phyloP scores from a whole-genome alignment of 2,797 vertebrate genomes.

The Pseudochirops corinnae region DNA sequence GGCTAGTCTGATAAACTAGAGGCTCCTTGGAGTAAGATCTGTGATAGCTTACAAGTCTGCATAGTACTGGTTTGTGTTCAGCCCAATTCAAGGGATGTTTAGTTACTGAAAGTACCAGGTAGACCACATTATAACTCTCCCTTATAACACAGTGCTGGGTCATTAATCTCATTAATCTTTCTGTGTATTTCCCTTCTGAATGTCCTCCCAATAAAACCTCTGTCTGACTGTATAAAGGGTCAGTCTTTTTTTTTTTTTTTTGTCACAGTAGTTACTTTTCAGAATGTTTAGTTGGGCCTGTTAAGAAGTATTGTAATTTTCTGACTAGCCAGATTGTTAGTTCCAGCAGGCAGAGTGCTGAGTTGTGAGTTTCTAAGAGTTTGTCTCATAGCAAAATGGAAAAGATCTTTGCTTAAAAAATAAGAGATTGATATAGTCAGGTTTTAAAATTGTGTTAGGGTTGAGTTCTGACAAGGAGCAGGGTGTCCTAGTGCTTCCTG shows the following conservation, averaged over 20 bases:
- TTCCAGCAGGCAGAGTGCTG: constrained; percentile 27
- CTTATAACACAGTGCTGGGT: constrained; percentile 12
- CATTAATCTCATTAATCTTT: not conserved
- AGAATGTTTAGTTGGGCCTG: constrained; percentile 46
- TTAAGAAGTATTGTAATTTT: constrained; percentile 64
- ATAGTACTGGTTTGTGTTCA: constrained; percentile 49
- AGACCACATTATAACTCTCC: constrained; percentile 39
- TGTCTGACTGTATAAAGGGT: constrained; percentile 33
- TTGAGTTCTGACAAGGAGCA: not conserved
- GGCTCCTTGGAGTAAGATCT: constrained; percentile 48
- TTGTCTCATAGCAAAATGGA: constrained; percentile 39
- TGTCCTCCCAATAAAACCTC: constrained; percentile 56
- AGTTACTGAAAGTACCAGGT: constrained; percentile 43
- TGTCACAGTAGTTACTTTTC: constrained; percentile 49
- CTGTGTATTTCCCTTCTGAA: not conserved
- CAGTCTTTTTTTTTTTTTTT: not conserved
- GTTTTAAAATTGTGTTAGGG: constrained; percentile 23
- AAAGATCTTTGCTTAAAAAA: constrained; percentile 40
- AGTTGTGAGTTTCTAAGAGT: constrained; percentile 58
- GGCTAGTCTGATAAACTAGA: constrained; percentile 1
- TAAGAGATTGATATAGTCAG: constrained; percentile 33
- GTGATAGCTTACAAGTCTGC: constrained; percentile 42
- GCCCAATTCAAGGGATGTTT: constrained; percentile 19
- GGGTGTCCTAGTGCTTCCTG: constrained; percentile 20
- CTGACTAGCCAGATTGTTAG: constrained; percentile 49